These are phyloP conservation scores for Erythrolamprus reginae DNA, from an alignment of 2,113 vertebrate genomes.

Conservation along the genomic window DNA sequence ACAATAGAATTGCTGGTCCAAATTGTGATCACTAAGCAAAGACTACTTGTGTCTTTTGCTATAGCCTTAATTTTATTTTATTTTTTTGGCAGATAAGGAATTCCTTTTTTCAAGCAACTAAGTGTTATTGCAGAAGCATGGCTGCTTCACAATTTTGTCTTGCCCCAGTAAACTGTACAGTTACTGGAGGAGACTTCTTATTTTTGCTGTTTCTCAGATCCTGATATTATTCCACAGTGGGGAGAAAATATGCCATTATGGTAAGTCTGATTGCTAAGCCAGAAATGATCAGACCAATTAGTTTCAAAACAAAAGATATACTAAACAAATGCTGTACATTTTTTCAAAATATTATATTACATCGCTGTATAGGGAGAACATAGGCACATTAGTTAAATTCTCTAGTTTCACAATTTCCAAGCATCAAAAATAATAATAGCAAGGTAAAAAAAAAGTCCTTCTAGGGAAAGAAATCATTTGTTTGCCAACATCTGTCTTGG, in stretches of 20 bases:
- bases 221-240: not conserved
- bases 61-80: not conserved
- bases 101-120: not conserved
- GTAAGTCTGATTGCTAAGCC: not conserved
- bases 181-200: not conserved
- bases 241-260: not conserved
- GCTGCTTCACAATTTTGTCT: not conserved
- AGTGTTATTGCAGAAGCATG: not conserved
- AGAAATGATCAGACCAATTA: not conserved
- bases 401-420: not conserved
- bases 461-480: not conserved
- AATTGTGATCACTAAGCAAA: not conserved
- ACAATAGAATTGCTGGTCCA: not conserved
- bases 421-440: not conserved
- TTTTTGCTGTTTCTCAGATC: not conserved
- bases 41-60: not conserved
- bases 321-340: not conserved
- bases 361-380: not conserved
- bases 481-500: not conserved
- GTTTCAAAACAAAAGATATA: not conserved
- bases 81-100: not conserved
- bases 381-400: not conserved
- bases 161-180: not conserved
- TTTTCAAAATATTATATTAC: not conserved
- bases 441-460: not conserved